phyloP scores from a whole-genome alignment of 2,113 vertebrate genomes.

The Furnarius figulus region DNA sequence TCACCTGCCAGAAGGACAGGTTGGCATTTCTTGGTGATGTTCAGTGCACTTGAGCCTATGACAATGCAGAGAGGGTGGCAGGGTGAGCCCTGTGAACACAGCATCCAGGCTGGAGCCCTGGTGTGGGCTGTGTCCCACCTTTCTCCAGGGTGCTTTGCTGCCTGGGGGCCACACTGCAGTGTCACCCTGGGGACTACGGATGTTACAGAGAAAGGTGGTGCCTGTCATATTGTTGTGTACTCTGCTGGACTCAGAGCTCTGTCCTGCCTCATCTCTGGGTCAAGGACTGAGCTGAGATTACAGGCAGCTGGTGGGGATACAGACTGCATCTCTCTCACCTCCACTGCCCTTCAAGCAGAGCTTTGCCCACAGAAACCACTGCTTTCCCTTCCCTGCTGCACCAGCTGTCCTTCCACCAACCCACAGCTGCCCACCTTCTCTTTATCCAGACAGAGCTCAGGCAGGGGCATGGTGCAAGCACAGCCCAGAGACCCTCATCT shows the following conservation, averaged over 20 bases:
- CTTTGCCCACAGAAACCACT: not conserved
- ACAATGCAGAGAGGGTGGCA: not conserved
- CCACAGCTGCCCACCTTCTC: not conserved
- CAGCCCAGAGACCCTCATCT: not conserved
- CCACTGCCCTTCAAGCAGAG: not conserved
- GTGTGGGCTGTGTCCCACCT: not conserved
- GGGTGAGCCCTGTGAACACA: not conserved
- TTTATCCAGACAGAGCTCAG: not conserved
- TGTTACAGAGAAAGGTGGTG: rapidly evolving
- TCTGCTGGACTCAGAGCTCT: not conserved
- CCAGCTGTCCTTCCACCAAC: not conserved
- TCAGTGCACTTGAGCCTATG: not conserved
- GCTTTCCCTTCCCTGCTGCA: not conserved
- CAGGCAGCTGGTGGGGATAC: not conserved
- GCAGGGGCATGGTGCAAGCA: not conserved
- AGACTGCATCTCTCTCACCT: not conserved
- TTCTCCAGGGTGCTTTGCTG: not conserved
- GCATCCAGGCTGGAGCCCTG: not conserved
- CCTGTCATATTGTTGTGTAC: not conserved
- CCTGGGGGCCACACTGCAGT: rapidly evolving
- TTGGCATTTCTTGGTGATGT: not conserved
- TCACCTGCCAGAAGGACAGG: not conserved
- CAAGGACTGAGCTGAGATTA: not conserved
- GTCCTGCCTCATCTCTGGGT: not conserved
- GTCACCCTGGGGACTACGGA: rapidly evolving